A percentile compares a stretch with the other conserved stretches of the same genome.
These are phyloP conservation scores for Syrista parreyssii DNA, from an alignment of 2,888 invertebrate genomes.

Conservation along the genomic window DNA sequence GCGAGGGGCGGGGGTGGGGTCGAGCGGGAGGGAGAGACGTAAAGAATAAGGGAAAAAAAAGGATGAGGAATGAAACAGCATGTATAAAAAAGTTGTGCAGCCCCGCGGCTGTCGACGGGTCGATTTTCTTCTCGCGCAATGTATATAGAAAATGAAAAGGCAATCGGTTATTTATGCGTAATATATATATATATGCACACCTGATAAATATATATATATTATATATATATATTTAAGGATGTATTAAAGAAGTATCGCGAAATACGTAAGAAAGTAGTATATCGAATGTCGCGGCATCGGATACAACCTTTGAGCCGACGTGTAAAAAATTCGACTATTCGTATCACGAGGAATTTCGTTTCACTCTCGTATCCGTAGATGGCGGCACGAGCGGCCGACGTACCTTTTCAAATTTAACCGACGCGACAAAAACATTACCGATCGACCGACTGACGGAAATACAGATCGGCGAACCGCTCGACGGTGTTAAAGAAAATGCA, in stretches of 20 bases:
- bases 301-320: conserved; percentile 53
- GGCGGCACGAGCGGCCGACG: not conserved
- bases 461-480: not conserved
- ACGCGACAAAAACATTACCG: not conserved
- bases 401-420: not conserved
- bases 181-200: conserved; percentile 39
- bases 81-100: not conserved
- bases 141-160: conserved; percentile 53
- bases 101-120: conserved; percentile 15
- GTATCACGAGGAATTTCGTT: not conserved
- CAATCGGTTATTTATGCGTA: conserved; percentile 60
- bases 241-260: not conserved
- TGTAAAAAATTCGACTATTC: conserved; percentile 2
- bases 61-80: not conserved
- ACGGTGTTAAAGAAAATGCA: not conserved
- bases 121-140: conserved; percentile 48
- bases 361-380: not conserved
- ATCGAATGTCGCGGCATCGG: conserved; percentile 53
- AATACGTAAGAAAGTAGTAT: conserved; percentile 38
- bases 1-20: conserved; percentile 21
- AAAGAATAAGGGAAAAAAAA: not conserved
- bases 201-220: conserved; percentile 39
- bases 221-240: conserved; percentile 40
- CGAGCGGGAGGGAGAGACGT: conserved; percentile 23
- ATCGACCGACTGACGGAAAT: not conserved